Conservation (phyloP, 2,888 invertebrate species). For the Pilophorus perplexus region DNA sequence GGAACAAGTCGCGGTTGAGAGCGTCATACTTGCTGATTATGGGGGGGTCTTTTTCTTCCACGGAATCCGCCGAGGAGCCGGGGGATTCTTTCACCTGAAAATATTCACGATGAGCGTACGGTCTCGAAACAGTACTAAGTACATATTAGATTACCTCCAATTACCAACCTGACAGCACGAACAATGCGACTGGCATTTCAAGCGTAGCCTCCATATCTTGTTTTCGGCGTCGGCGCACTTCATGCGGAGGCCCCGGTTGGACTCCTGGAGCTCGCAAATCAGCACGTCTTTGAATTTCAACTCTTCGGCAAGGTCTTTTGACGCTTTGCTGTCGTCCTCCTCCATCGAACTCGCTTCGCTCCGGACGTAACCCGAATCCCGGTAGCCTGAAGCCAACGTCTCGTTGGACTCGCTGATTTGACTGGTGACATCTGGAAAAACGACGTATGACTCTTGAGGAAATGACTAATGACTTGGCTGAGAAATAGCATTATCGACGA, state of each 20-base stretch:
- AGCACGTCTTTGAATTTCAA: slow-evolving; percentile 42
- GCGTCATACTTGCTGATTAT: no score
- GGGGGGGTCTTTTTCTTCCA: neutral
- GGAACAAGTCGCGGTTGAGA: neutral
- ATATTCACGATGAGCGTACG: neutral
- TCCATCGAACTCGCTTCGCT: slow-evolving; percentile 23
- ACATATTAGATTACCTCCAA: neutral
- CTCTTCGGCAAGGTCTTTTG: slow-evolving; percentile 36
- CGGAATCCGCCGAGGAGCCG: neutral
- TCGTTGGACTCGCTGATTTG: slow-evolving; percentile 24
- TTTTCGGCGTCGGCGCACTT: slow-evolving; percentile 43
- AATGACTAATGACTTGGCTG: no score
- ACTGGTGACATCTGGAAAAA: slow-evolving; percentile 12
- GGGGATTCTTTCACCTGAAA: neutral
- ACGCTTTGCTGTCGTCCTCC: slow-evolving; percentile 8
- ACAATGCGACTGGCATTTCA: slow-evolving; percentile 43
- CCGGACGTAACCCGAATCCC: slow-evolving; percentile 43
- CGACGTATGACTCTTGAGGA: no score
- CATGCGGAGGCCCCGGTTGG: slow-evolving; percentile 41
- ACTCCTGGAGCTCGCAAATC: slow-evolving; percentile 43
- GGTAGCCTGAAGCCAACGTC: slow-evolving; percentile 37
- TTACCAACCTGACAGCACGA: slow-evolving; percentile 36
- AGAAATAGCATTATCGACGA: neutral
- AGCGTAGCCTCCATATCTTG: slow-evolving; percentile 42
- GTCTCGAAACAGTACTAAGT: neutral